These are phyloP conservation scores for Lepidostoma basale DNA, from an alignment of 1,140 invertebrate genomes.

Conservation along the genomic window DNA sequence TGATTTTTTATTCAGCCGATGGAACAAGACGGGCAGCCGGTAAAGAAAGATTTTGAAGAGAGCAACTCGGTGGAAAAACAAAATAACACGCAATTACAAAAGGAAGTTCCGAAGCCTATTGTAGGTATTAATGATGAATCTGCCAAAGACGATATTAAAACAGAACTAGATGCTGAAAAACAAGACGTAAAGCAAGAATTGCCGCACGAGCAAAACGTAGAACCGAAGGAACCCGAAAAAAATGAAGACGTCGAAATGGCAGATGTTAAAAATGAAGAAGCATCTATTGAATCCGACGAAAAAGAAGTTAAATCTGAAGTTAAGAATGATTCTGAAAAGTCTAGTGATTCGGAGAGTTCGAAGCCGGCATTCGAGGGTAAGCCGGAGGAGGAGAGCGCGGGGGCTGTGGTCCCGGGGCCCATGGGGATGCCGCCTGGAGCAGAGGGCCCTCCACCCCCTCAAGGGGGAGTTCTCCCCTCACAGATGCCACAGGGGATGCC, in stretches of 20 bases:
- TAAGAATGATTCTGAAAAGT: constrained; percentile 21
- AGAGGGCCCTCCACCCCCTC: constrained; percentile 47
- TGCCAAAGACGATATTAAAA: constrained; percentile 53
- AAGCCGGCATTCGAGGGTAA: constrained; percentile 26
- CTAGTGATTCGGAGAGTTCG: constrained; percentile 14
- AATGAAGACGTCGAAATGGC: constrained; percentile 4
- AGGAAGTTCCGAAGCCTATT: not conserved
- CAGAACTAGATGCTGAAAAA: constrained; percentile 45
- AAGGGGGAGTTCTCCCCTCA: constrained; percentile 45
- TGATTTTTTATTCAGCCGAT: constrained; percentile 37
- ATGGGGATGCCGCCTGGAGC: constrained; percentile 8
- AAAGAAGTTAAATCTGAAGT: constrained; percentile 13
- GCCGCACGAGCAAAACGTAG: not conserved
- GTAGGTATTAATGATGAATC: constrained; percentile 43
- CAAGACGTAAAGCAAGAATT: constrained; percentile 12
- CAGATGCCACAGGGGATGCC: constrained; percentile 48
- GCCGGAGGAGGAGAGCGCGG: constrained; percentile 26
- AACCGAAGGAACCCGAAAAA: not conserved
- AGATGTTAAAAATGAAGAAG: constrained; percentile 2
- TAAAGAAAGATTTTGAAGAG: constrained; percentile 43
- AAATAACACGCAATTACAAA: not conserved
- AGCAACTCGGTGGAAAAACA: constrained; percentile 44
- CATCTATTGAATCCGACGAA: not conserved
- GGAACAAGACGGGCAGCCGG: constrained; percentile 43
- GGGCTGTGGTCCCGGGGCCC: not conserved